phyloP scores from a whole-genome alignment of 1,140 invertebrate genomes.

The Eriosoma lanigerum region DNA sequence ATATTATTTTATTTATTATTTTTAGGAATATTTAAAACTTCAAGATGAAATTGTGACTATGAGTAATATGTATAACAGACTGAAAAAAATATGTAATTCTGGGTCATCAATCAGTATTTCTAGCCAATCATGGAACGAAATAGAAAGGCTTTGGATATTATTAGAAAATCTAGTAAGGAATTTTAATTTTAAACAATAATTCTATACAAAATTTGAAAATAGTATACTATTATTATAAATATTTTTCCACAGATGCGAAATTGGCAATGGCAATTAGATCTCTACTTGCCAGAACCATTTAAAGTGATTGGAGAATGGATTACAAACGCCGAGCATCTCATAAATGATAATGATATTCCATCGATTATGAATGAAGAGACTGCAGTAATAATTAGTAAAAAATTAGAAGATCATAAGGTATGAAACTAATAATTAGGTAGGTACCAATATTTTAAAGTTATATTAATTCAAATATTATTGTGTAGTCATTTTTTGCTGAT shows the following conservation, averaged over 20 bases:
- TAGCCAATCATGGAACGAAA: slow-evolving; percentile 75
- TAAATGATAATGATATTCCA: slow-evolving; percentile 77
- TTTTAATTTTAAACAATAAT: background rate
- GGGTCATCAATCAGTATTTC: slow-evolving; percentile 77
- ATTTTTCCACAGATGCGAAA: slow-evolving; percentile 68
- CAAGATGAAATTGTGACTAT: slow-evolving; percentile 73
- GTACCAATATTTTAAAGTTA: background rate
- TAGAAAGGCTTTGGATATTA: slow-evolving; percentile 75
- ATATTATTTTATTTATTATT: slow-evolving; percentile 57
- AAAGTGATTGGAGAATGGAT: slow-evolving; percentile 86
- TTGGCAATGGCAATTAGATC: slow-evolving; percentile 85
- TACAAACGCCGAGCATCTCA: slow-evolving; percentile 78
- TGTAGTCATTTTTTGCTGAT: slow-evolving; percentile 78
- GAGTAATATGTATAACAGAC: slow-evolving; percentile 68
- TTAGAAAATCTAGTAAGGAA: slow-evolving; percentile 43
- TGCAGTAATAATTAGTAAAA: slow-evolving; percentile 79
- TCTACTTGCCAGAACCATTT: slow-evolving; percentile 78
- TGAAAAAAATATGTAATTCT: slow-evolving; percentile 74
- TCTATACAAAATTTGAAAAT: background rate
- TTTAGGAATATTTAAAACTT: slow-evolving; percentile 70
- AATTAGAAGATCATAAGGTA: slow-evolving; percentile 83
- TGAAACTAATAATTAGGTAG: background rate
- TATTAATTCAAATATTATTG: slow-evolving; percentile 40
- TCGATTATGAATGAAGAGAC: slow-evolving; percentile 81
- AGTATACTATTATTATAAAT: slow-evolving; percentile 5